Conservation (phyloP, 2,888 invertebrate genomes). For the Oligia latruncula region DNA sequence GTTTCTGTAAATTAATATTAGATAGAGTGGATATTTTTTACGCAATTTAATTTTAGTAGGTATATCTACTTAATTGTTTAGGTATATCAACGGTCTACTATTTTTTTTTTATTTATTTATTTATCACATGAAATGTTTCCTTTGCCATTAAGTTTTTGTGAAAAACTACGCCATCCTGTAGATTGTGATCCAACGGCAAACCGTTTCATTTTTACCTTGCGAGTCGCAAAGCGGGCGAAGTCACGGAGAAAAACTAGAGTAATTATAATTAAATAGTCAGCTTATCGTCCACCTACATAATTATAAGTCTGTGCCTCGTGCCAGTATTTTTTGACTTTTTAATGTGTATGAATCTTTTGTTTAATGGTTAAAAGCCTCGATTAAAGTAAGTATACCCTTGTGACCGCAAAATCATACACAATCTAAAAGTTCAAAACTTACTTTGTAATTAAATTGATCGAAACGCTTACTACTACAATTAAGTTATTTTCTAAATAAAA, state of each 20-base stretch:
- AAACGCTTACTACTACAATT: not conserved
- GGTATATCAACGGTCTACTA: too few species aligned
- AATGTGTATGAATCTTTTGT: not conserved
- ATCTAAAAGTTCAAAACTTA: slow-evolving; percentile 32
- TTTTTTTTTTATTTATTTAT: too few species aligned
- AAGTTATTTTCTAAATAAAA: slow-evolving; percentile 10
- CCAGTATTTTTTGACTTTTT: not conserved
- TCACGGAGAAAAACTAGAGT: not conserved
- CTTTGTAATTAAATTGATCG: slow-evolving; percentile 41
- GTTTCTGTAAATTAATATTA: too few species aligned
- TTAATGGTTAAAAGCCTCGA: slow-evolving; percentile 28
- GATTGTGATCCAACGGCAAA: too few species aligned
- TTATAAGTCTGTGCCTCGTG: slow-evolving; percentile 4
- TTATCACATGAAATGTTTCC: too few species aligned
- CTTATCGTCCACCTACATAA: slow-evolving; percentile 4
- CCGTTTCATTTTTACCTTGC: too few species aligned
- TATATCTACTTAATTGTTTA: too few species aligned
- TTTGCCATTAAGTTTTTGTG: too few species aligned
- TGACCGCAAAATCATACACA: slow-evolving; percentile 23
- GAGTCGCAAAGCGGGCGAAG: too few species aligned
- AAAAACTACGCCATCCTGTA: too few species aligned
- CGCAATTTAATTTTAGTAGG: too few species aligned
- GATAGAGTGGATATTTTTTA: too few species aligned
- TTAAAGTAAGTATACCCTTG: slow-evolving; percentile 27
- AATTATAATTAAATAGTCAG: not conserved